These are phyloP conservation scores for Pipistrellus pipistrellus DNA, from an alignment of 2,797 vertebrate genomes.

Conservation along the genomic window DNA sequence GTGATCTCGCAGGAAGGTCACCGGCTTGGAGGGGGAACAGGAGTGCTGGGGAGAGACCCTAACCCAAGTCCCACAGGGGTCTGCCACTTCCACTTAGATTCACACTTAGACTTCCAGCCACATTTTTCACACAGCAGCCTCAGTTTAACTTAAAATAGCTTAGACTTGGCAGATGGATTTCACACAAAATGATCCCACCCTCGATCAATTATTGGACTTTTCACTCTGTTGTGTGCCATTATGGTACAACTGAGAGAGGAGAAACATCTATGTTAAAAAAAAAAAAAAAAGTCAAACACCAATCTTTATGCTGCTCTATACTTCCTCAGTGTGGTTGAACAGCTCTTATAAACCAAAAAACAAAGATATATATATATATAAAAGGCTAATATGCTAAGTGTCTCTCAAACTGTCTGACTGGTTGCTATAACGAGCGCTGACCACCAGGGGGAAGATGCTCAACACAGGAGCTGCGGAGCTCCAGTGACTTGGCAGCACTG, in stretches of 20 bases:
- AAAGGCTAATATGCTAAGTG: too few species aligned
- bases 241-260: not conserved
- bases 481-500: too few species aligned
- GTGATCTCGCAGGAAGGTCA: not conserved
- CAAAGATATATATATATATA: not conserved
- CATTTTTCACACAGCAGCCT: not conserved
- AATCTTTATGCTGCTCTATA: not conserved
- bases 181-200: not conserved
- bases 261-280: not conserved
- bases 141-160: not conserved
- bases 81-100: not conserved
- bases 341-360: not conserved
- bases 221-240: accelerated
- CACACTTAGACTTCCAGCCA: not conserved
- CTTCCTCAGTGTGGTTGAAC: not conserved
- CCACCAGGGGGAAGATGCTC: too few species aligned
- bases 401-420: too few species aligned
- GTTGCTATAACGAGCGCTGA: too few species aligned
- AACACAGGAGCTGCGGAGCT: too few species aligned
- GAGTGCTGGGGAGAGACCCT: not conserved
- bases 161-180: not conserved
- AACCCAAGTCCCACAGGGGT: not conserved
- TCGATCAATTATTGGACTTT: not conserved
- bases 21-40: not conserved
- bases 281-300: not conserved